Evolutionary conservation across 2,888 invertebrate species (phyloP), one percentile per base, ranked within the genome.

Genomic region (Teleogryllus oceanicus): DNA sequence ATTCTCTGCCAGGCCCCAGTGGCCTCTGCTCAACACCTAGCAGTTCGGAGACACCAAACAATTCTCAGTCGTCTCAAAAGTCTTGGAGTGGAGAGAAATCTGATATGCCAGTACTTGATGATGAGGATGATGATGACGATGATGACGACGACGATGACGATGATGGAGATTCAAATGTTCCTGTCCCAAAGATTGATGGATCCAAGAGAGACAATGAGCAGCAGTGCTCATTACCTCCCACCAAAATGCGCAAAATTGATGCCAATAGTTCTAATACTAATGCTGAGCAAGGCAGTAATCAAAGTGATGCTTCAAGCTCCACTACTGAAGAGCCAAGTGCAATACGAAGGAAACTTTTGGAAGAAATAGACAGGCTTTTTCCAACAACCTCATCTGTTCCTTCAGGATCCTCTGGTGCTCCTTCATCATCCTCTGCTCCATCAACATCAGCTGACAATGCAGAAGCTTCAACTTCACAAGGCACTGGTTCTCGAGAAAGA

Each of bases 291-390:
- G 16, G 16, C 13, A 62, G 62, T 62, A 62, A 13, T 18, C 3
- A n/a, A 13, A 62, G 8, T 5, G n/a, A 13, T n/a, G 62, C 13
- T 13, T 62, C 62, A 18, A 18, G 16, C n/a, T 18, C 62, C 62
- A 18, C 13, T 5, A 62, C 11, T 16, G 62, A 62, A 62, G 62
- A 62, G 13, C 13, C 62, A 62, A 62, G 62, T 18, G 62, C 62
- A 13, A 62, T 62, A 62, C 13, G 62, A n/a, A 62, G 62, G 13
- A 62, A 62, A 62, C n/a, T 62, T 13, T n/a, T 62, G 62, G 62
- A 62, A n/a, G 62, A 62, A 62, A 62, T 62, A 18, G 62, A 62
- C 62, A 62, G 62, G 62, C 62, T 62, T 62, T 62, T 62, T 13
- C 62, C 62, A 10, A 62, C 13, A 11, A 13, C 62, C 62, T 5